These are phyloP conservation scores for Cotesia vestalis DNA, from an alignment of 1,140 invertebrate species.

Conservation along the genomic window DNA sequence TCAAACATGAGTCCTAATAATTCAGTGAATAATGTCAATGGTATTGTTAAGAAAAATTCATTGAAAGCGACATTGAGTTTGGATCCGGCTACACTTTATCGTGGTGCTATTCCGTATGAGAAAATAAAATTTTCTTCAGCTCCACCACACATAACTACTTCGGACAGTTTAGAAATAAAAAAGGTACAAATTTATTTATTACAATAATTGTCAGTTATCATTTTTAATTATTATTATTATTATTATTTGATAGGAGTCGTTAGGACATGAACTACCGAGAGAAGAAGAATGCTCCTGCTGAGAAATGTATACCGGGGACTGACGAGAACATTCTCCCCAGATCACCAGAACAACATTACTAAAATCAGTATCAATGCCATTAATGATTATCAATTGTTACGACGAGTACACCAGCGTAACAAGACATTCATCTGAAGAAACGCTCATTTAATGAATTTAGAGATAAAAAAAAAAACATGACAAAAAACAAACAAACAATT, in stretches of 20 bases:
- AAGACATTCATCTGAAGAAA: constrained; percentile 51
- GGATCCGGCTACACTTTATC: constrained; percentile 63
- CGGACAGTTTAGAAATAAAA: constrained; percentile 51
- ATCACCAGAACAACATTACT: constrained; percentile 25
- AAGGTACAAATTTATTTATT: constrained; percentile 48
- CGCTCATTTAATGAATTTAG: constrained; percentile 45
- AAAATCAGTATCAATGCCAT: constrained; percentile 50
- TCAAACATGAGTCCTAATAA: constrained; percentile 47
- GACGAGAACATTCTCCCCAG: constrained; percentile 42
- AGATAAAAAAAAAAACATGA: constrained; percentile 14
- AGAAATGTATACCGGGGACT: constrained; percentile 52
- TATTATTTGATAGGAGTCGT: constrained; percentile 43
- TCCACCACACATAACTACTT: constrained; percentile 51
- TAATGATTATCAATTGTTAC: constrained; percentile 36
- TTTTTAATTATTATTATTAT: constrained; percentile 9
- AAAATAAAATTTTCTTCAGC: constrained; percentile 59
- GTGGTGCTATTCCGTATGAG: constrained; percentile 58
- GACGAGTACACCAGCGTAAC: constrained; percentile 15
- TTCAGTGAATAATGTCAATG: constrained; percentile 56
- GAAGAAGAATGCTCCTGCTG: constrained; percentile 60
- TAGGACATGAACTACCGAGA: constrained; percentile 50
- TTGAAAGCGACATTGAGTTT: constrained; percentile 65
- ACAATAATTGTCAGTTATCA: background rate
- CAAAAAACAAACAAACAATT: constrained; percentile 4
- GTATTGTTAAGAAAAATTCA: constrained; percentile 57